Evolutionary conservation across 1,140 invertebrate genomes (phyloP), one percentile per base, ranked within the genome.

Genomic region (Drosophila mojavensis): DNA sequence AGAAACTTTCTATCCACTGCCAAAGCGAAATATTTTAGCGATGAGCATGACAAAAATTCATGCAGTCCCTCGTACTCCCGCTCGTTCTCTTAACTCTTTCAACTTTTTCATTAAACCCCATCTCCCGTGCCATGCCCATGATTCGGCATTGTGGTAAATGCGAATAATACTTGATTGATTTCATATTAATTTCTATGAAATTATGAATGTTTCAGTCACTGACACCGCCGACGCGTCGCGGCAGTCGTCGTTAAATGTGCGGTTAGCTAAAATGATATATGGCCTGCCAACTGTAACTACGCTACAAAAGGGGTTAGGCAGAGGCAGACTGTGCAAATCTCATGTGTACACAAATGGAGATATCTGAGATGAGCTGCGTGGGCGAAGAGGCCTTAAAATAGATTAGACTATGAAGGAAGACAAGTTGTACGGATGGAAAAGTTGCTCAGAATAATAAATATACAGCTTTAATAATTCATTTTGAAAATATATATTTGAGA

Each of bases 81-180:
- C 75, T 58, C 54, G 54, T 68, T 75, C 24, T 39, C 11, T 70
- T 41, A 72, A 78, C 78, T 78, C 62, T 58, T 71, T 78, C 36
- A 88, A 88, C 83, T 89, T 78, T 79, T 89, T 74, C 83, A 88
- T 88, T 89, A 88, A 39, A 68, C 63, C 20, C 60, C 51, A 39
- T 45, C 60, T 50, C 62, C 26, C 33, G 7, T 3, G 6, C 33
- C 33, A 9, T 6, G 2, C 33, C 2, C 7, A 85, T 86, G 83
- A 86, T 73, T 64, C 72, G 33, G 71, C 83, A 55, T 43, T 67
- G 56, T 70, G 63, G 43, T 30, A 61, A 69, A 78, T 73, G 72
- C 55, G 75, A 74, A 79, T 82, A 79, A 71, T 78, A 89, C 64
- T 78, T 88, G 83, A 88, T 88, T 88, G 83, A 88, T 88, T 88